Evolutionary conservation across 2,113 vertebrate species (phyloP).

Genomic region (Saccopteryx bilineata): DNA sequence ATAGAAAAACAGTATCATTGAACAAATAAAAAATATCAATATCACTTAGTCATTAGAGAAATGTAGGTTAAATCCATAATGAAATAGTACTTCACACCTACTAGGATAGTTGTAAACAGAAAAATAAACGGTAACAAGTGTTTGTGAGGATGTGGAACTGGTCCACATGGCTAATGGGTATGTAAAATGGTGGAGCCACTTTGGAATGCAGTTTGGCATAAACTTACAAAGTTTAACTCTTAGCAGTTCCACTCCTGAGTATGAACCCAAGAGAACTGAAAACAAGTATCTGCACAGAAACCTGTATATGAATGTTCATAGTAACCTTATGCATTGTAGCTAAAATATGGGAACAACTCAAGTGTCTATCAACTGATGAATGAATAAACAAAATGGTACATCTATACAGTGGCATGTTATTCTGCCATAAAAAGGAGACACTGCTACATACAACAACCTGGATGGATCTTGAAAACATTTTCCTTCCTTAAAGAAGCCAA

Average conservation of each 20-base stretch:
- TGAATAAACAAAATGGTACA: constrained; percentile 2
- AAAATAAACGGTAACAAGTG: background rate
- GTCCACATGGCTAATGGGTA: background rate
- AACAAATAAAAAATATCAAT: background rate
- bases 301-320: background rate
- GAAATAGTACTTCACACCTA: constrained; percentile 3
- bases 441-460: background rate
- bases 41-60: background rate
- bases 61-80: constrained; percentile 31
- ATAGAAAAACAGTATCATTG: constrained; percentile 17
- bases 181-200: background rate
- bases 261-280: constrained; percentile 18
- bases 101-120: background rate
- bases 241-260: background rate
- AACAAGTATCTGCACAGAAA: background rate
- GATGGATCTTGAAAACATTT: constrained; percentile 46
- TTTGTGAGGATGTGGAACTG: background rate
- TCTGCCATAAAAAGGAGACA: background rate
- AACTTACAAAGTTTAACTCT: constrained; percentile 23
- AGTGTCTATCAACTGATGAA: background rate
- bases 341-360: background rate
- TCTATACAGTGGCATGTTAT: background rate
- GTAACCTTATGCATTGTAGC: background rate
- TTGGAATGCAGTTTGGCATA: background rate
- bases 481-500: background rate